These are phyloP conservation scores for Tiphia femorata DNA, from an alignment of 2,888 invertebrate species.

Conservation along the genomic window DNA sequence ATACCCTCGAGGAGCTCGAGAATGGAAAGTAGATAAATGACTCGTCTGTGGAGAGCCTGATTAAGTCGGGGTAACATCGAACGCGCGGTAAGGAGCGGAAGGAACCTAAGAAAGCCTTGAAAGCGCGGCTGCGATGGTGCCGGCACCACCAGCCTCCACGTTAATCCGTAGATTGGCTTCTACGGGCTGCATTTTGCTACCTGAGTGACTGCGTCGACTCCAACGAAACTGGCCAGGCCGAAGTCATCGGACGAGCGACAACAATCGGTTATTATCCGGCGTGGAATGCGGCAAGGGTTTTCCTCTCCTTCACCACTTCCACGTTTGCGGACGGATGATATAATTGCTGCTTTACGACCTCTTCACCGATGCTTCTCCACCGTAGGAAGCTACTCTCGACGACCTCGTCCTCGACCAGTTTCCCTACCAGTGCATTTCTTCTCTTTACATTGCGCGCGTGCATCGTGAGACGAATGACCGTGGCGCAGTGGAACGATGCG, in stretches of 20 bases:
- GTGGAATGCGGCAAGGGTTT: constrained; percentile 38
- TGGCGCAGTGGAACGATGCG: too few relatives aligned
- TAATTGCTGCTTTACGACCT: constrained; percentile 38
- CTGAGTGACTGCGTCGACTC: constrained; percentile 47
- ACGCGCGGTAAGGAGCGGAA: neutral
- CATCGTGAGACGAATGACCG: too few relatives aligned
- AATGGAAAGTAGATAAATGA: constrained; percentile 8
- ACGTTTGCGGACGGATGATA: constrained; percentile 28
- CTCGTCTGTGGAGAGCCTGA: neutral
- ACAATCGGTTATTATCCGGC: constrained; percentile 50
- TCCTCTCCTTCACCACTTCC: constrained; percentile 28
- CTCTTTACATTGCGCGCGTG: neutral
- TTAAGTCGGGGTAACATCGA: neutral
- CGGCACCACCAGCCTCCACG: too few relatives aligned
- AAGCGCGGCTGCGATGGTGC: neutral
- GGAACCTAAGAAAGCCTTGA: neutral
- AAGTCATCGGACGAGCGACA: constrained; percentile 31
- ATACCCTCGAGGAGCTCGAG: neutral
- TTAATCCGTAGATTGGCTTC: constrained; percentile 60
- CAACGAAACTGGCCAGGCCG: constrained; percentile 39
- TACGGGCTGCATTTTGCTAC: constrained; percentile 44
- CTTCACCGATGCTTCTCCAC: constrained; percentile 1
- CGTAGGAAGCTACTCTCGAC: constrained; percentile 11
- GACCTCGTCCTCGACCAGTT: constrained; percentile 1
- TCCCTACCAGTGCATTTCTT: neutral